Base-by-base conservation (phyloP, 2,113 vertebrate genomes). In the Cariama cristata region DNA sequence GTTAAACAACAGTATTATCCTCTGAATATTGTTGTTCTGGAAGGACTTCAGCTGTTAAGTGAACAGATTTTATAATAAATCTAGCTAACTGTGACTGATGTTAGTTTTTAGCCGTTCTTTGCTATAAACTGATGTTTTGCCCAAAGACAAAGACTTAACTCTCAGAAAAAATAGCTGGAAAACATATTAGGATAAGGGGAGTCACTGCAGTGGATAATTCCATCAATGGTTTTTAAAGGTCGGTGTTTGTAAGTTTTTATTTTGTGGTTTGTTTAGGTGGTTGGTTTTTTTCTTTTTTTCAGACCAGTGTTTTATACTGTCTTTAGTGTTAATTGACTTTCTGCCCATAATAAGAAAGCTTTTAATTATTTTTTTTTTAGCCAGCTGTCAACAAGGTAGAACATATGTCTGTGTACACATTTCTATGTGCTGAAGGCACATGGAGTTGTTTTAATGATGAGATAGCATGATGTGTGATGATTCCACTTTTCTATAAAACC, bases 1-100 rank as follows among this genome's bases (percentile, higher is more conserved):
- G 44, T 92, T 95, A 90, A 69, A 71, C 79, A 92, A 75, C 79
- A 93, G 26, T 93, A 60, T 92, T 90, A 66, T 55, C 53, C 12
- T 80, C 45, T 84, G 47, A 93, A 92, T 79, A 84, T 56, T 56
- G 35, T 24, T 91, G 32, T 73, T 97, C 33, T 27, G 75, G 84
- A 64, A 49, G 28, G 58, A 95, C 73, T 86, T 96, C 5, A 14
- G 84, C 8, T 35, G 33, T 66, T 90, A 32, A 4, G 8, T 87
- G 71, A 95, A 47, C 26, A 23, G 72, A 44, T 77, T 92, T 68
- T 90, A 71, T 60, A 58, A 68, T 77, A 85, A 66, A 66, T 85
- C 23, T 80, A 62, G 55, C 55, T 47, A 21, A 63, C 59, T 90
- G 22, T 82, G 75, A 71, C 53, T 63, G 11, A 10, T 27, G 13